Base-by-base conservation (phyloP, 2,797 vertebrate species). In the Merluccius polli region DNA sequence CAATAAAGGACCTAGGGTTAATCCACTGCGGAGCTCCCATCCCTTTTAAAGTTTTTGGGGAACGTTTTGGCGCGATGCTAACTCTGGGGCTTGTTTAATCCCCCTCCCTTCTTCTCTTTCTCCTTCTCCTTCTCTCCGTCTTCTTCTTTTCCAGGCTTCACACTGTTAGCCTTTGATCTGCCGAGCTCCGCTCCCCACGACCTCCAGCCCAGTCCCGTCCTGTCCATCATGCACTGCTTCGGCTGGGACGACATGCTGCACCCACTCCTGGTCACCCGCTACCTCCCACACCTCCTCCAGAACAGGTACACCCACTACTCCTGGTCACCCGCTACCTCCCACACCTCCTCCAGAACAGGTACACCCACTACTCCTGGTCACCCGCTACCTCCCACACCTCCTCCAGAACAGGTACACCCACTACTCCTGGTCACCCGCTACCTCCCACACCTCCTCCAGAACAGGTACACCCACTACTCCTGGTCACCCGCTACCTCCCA, bases 161-260 rank as follows among this genome's bases (percentile, higher is more conserved):
- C 97, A 71, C 91, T 98, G 81, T 84, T 99, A 80, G 96, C 96
- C 29, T 89, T 96, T 85, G 96, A 98, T 83, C 91, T 98, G 84
- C 97, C 97, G 7, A 88, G 89, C 86, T 95, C 95, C 38, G 96
- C 96, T 76, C 95, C 96, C 0, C 93, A 94, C 79, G 96, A 98
- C 80, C 95, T 99, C 36, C 97, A 99, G 83, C 97, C 97, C 78
- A 94, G 94, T 83, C 96, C 97, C 0, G 89, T 96, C 82, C 87
- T 94, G 77, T 93, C 95, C 81, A 95, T 97, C 87, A 95, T 99
- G 93, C 95, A 97, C 0, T 91, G 93, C 80, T 99, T 98, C 75
- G 96, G 95, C 83, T 99, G 97, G 97, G 97, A 99, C 83, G 97
- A 99, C 85, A 97, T 97, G 95, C 92, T 98, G 79, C 93, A 94